Conservation (phyloP, 2,113 vertebrate species). For the Lepus americanus region DNA sequence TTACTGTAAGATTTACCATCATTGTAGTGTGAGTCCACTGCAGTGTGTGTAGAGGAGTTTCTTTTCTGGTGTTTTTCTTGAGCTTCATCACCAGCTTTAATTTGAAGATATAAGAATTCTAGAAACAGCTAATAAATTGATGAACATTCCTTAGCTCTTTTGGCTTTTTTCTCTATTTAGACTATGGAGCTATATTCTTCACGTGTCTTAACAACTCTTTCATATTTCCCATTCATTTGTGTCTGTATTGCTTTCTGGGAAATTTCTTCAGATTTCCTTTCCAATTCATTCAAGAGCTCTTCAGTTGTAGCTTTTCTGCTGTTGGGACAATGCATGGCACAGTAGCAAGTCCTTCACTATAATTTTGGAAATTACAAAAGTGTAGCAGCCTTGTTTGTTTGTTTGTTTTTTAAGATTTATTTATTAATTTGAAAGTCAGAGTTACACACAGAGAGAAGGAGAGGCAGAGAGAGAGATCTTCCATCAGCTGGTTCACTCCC, state of each 20-base stretch:
- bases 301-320: background rate
- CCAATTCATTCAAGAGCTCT: background rate
- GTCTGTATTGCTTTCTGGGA: conserved; percentile 21
- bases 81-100: background rate
- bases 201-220: background rate
- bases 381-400: too few species aligned
- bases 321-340: background rate
- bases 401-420: too few species aligned
- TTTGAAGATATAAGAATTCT: background rate
- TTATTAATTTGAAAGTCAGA: too few species aligned
- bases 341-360: background rate
- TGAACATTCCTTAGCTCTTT: background rate
- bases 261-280: conserved; percentile 34
- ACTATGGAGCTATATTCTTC: background rate
- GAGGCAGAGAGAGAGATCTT: too few species aligned
- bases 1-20: background rate
- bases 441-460: too few species aligned
- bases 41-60: background rate
- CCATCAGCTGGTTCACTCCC: too few species aligned
- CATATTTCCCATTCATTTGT: background rate
- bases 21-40: background rate
- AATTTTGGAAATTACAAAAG: too few species aligned
- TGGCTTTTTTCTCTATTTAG: background rate
- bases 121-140: background rate
- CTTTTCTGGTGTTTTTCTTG: conserved; percentile 16